Evolutionary conservation across 2,113 vertebrate genomes (phyloP).

Genomic region (Leuciscus idus): DNA sequence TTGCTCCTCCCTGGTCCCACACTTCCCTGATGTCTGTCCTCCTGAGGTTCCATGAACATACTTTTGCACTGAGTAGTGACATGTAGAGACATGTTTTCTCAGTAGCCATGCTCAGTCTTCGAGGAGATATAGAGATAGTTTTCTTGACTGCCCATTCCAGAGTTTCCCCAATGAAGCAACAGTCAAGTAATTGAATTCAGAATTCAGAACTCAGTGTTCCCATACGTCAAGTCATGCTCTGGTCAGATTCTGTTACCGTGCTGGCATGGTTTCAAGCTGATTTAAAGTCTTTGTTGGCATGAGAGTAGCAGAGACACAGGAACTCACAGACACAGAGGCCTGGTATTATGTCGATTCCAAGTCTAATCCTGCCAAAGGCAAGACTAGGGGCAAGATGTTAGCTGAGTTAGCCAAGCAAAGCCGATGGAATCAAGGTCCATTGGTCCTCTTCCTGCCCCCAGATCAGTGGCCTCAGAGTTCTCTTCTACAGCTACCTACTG

Average conservation of each 20-base stretch:
- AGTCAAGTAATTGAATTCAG: not conserved
- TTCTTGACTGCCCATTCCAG: not conserved
- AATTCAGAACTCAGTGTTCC: not conserved
- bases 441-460: not conserved
- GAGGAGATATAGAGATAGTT: not conserved
- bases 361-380: not conserved
- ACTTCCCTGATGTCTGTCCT: not conserved
- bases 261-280: not conserved
- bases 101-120: not conserved
- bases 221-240: not conserved
- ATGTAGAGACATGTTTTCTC: too few species aligned
- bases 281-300: not conserved
- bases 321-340: not conserved
- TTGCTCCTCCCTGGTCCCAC: not conserved
- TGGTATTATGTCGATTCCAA: not conserved
- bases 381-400: not conserved
- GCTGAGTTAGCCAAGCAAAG: not conserved
- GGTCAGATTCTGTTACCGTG: not conserved
- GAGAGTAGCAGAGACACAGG: not conserved
- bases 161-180: not conserved
- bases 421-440: not conserved
- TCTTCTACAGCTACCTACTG: not conserved
- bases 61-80: too few species aligned
- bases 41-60: not conserved
- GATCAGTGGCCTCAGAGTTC: not conserved